These are phyloP conservation scores for cat (Felis catus) DNA, from an alignment of 2,113 vertebrate species.

Conservation along the genomic window DNA sequence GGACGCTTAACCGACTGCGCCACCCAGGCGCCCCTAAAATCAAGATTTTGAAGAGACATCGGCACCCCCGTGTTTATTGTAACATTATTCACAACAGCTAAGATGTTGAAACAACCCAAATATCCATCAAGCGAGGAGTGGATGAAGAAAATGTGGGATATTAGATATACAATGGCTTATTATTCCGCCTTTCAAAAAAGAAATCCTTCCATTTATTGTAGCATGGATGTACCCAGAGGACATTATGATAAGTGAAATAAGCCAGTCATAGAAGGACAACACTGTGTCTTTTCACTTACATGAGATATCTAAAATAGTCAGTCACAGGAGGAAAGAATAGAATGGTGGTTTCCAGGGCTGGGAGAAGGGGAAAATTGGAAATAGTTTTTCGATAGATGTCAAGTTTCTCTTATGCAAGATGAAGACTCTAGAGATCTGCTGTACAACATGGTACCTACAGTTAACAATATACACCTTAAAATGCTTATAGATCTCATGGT, in stretches of 20 bases:
- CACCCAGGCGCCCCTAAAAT: too few species aligned
- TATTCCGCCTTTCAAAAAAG: not conserved
- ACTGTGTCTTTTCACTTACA: not conserved
- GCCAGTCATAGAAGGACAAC: not conserved
- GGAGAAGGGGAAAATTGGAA: not conserved
- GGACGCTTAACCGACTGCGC: too few species aligned
- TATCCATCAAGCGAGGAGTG: not conserved
- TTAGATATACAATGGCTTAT: not conserved
- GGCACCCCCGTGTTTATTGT: too few species aligned
- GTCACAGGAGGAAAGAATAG: not conserved
- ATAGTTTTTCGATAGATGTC: not conserved
- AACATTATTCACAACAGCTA: not conserved
- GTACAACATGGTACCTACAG: not conserved
- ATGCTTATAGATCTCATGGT: not conserved
- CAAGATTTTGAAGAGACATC: not conserved
- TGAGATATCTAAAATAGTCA: not conserved
- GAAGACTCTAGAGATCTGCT: not conserved
- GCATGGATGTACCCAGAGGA: too few species aligned
- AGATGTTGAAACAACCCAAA: not conserved
- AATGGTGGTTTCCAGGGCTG: not conserved
- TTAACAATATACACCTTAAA: not conserved
- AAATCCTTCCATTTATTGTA: not conserved
- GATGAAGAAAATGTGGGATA: not conserved
- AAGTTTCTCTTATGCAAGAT: not conserved
- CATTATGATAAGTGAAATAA: not conserved